Evolutionary conservation across 1,140 invertebrate species (phyloP).

Genomic region (Eulimnadia texana): DNA sequence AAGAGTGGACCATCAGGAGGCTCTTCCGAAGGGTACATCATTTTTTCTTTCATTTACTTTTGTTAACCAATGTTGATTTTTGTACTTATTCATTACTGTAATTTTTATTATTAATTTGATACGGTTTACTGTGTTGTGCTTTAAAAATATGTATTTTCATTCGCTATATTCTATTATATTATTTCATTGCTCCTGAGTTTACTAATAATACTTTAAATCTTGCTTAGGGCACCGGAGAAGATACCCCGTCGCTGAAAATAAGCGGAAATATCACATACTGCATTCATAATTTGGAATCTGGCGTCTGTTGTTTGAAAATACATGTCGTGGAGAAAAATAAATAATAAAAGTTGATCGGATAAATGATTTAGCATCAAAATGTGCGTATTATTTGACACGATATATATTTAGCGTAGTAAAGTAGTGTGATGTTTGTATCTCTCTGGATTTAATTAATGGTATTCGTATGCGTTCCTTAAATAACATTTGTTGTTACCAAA

Average conservation of each 20-base stretch:
- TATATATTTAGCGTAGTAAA: too few species aligned
- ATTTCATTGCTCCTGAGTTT: background rate
- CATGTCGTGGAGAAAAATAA: too few species aligned
- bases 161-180: background rate
- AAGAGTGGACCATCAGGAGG: constrained; percentile 28
- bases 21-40: background rate
- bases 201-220: background rate
- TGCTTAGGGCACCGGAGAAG: background rate
- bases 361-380: too few species aligned
- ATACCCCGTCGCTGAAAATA: background rate
- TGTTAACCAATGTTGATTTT: background rate
- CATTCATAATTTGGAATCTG: too few species aligned
- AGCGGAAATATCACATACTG: too few species aligned
- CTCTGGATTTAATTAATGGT: too few species aligned
- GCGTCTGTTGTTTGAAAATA: too few species aligned
- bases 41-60: background rate
- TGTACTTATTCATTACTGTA: background rate
- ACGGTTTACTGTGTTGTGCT: background rate
- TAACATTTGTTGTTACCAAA: too few species aligned
- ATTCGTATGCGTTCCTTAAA: too few species aligned
- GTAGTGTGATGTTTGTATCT: too few species aligned
- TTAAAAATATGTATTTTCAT: background rate
- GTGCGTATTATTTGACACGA: too few species aligned
- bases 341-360: too few species aligned
- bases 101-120: background rate